Base-by-base conservation (phyloP, 1,140 invertebrate species). In the Drosophila sp. region DNA sequence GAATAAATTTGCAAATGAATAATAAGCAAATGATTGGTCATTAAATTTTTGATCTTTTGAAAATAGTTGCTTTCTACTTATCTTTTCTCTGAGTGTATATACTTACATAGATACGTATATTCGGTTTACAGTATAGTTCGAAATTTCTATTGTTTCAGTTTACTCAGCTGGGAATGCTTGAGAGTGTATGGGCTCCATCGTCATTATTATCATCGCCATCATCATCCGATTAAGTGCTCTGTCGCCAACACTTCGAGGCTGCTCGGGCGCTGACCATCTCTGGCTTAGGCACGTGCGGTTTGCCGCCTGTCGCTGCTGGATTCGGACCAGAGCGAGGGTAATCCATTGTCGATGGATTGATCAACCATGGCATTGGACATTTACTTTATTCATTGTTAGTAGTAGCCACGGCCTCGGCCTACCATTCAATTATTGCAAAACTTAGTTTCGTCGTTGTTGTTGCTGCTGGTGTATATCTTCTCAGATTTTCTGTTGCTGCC, bases 211-310 rank as follows among this genome's bases (percentile, higher is more conserved):
- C 10, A 11, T 38, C 35, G 35, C 6, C 55, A n/a, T 23, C 29
- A 17, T 57, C 5, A 33, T 35, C 30, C 11, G 29, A 58, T 58
- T 58, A 58, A 58, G 8, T 57, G 55, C 29, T 32, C 32, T 58
- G 30, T 58, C 23, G 56, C 17, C 56, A 58, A 58, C 56, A 58
- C 33, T 58, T 58, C 25, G 44, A 50, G 44, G 44, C 6, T 5
- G 44, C 6, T 23, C 2, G 5, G n/a, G 6, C n/a, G n/a, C 1
- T 25, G 23, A 3, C 44, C 23, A 50, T 50, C 25, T 58, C 56
- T 58, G 56, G 30, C 56, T 35, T 35, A 35, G 56, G 56, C 71
- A 73, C 50, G 60, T 77, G 74, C 71, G 58, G 57, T 17, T 40
- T 17, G 17, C 17, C 17, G 38, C 10, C 10, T 25, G 27, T 25